Conservation (phyloP, 2,113 vertebrate species). For the Oplegnathus fasciatus region DNA sequence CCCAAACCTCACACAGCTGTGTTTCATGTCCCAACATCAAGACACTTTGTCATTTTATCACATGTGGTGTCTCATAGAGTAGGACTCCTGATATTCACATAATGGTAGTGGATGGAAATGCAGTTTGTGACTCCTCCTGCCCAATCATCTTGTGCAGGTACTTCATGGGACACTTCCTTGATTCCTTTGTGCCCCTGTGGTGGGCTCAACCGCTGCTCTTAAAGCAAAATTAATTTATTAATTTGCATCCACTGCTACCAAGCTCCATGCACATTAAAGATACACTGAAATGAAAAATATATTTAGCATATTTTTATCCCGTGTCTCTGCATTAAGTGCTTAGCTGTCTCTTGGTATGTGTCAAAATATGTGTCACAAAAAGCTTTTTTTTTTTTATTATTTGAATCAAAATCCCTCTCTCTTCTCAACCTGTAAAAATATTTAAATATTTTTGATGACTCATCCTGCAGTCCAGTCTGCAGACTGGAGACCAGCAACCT, state of each 20-base stretch:
- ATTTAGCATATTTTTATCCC: background rate
- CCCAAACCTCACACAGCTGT: too few species aligned
- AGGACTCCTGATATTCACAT: too few species aligned
- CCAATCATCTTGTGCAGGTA: too few species aligned
- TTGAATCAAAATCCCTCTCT: too few species aligned
- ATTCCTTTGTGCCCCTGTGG: background rate
- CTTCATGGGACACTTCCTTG: background rate
- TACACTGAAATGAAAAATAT: background rate
- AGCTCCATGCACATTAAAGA: background rate
- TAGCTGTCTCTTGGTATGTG: background rate
- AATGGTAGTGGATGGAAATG: too few species aligned
- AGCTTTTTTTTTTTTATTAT: too few species aligned
- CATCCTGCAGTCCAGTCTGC: background rate
- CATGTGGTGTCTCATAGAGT: too few species aligned
- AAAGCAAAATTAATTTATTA: background rate
- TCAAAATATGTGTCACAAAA: background rate
- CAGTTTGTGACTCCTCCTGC: too few species aligned
- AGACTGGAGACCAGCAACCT: too few species aligned
- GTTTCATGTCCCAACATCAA: too few species aligned
- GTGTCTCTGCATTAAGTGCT: background rate
- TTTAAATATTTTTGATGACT: background rate
- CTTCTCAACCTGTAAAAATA: background rate
- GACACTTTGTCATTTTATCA: too few species aligned
- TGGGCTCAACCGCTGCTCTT: background rate
- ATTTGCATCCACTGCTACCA: background rate